Conservation (phyloP, 2,113 vertebrate species). For the Cheirogaleus medius region DNA sequence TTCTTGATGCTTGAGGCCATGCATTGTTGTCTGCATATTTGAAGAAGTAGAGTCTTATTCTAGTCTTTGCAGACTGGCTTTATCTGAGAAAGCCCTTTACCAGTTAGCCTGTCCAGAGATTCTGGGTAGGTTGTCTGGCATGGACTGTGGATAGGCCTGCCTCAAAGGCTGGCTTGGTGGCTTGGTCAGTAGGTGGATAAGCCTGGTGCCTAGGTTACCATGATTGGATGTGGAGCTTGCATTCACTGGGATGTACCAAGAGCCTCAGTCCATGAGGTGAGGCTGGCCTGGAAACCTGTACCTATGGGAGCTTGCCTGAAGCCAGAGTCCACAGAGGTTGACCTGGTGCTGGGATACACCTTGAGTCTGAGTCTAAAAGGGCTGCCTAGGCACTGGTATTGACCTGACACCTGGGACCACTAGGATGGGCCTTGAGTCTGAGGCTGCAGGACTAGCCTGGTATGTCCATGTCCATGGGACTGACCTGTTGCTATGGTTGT, state of each 20-base stretch:
- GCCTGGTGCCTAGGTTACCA: neutral
- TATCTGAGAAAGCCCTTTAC: neutral
- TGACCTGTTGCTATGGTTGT: neutral
- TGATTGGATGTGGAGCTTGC: neutral
- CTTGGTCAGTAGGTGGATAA: neutral
- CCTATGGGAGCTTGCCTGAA: too few species aligned
- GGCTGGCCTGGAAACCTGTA: too few species aligned
- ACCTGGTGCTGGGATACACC: too few species aligned
- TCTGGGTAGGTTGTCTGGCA: neutral
- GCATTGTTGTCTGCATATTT: neutral
- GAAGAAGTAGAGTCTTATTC: neutral
- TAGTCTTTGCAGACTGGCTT: neutral
- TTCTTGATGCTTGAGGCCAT: neutral
- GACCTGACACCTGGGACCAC: neutral
- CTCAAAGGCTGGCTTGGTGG: neutral
- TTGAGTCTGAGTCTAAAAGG: neutral
- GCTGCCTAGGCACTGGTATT: neutral
- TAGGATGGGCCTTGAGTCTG: too few species aligned
- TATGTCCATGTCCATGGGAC: neutral
- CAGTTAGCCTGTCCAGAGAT: neutral
- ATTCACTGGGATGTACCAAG: neutral
- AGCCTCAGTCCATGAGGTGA: neutral
- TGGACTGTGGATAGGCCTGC: neutral
- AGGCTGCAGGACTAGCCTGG: neutral
- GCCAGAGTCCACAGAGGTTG: too few species aligned